phyloP scores from a whole-genome alignment of 2,797 vertebrate genomes.

The Periophthalmus magnuspinnatus region DNA sequence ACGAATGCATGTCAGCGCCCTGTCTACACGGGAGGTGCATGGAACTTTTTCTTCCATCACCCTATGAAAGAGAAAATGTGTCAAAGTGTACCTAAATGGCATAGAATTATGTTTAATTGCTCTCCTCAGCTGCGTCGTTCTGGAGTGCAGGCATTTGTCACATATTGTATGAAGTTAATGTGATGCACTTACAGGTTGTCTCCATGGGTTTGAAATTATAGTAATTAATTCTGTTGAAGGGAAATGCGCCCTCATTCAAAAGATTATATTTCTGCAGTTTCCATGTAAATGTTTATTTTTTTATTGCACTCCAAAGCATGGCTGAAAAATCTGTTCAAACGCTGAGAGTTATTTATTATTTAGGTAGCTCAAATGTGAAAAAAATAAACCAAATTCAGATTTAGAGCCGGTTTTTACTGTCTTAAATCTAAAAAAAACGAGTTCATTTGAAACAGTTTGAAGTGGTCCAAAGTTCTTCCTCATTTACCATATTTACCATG shows the following conservation, averaged over 20 bases:
- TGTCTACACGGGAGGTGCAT: conserved; percentile 85
- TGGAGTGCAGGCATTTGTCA: conserved; percentile 71
- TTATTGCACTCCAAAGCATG: background rate
- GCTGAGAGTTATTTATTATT: background rate
- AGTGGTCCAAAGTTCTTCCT: too few relatives aligned
- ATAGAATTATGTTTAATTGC: conserved; percentile 74
- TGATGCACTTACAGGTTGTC: conserved; percentile 66
- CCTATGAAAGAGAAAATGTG: conserved; percentile 52
- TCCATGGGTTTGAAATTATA: conserved; percentile 67
- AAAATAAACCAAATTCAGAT: background rate
- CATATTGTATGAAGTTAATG: conserved; percentile 69
- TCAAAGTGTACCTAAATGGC: conserved; percentile 59
- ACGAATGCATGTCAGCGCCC: conserved; percentile 81
- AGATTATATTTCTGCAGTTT: conserved; percentile 10
- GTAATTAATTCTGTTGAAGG: conserved; percentile 69
- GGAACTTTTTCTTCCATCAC: conserved; percentile 39
- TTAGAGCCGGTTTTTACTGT: too few relatives aligned
- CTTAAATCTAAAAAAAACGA: too few relatives aligned
- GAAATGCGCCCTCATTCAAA: conserved; percentile 42
- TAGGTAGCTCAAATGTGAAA: background rate
- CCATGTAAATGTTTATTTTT: conserved; percentile 11
- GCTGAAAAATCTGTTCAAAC: background rate
- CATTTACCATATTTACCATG: too few relatives aligned
- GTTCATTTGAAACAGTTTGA: too few relatives aligned
- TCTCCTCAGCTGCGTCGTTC: conserved; percentile 41